Evolutionary conservation across 1,140 invertebrate species (phyloP).

Genomic region (Saxidomus purpurata): DNA sequence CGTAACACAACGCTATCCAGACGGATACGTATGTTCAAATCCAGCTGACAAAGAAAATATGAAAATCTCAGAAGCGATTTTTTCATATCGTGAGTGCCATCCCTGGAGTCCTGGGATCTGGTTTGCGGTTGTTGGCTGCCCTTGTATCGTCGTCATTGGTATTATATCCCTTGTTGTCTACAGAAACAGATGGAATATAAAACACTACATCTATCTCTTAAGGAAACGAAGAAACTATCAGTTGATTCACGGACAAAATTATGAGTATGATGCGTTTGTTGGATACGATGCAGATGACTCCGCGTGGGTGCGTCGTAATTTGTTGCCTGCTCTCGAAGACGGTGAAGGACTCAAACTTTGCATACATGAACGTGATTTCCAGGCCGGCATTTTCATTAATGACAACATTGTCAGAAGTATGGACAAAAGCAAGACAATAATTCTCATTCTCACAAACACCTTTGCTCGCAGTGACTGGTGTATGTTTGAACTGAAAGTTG

Average conservation of each 20-base stretch:
- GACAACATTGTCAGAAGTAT: background rate
- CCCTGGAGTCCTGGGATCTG: background rate
- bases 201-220: conserved; percentile 16
- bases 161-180: background rate
- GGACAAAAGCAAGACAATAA: background rate
- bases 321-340: background rate
- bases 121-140: background rate
- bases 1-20: background rate
- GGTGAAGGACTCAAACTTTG: background rate
- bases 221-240: background rate
- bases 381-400: background rate
- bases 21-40: background rate
- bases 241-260: background rate
- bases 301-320: background rate
- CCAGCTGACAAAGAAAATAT: background rate
- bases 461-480: conserved; percentile 5
- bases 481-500: conserved; percentile 30
- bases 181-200: conserved; percentile 28
- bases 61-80: background rate
- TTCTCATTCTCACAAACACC: background rate
- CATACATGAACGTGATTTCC: conserved; percentile 13
- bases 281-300: background rate
- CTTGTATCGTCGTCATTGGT: background rate
- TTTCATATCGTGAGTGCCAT: conserved; percentile 12
- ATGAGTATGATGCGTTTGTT: conserved; percentile 10